Base-by-base conservation (phyloP, 2,888 invertebrate genomes). In the Hypsopygia costalis region DNA sequence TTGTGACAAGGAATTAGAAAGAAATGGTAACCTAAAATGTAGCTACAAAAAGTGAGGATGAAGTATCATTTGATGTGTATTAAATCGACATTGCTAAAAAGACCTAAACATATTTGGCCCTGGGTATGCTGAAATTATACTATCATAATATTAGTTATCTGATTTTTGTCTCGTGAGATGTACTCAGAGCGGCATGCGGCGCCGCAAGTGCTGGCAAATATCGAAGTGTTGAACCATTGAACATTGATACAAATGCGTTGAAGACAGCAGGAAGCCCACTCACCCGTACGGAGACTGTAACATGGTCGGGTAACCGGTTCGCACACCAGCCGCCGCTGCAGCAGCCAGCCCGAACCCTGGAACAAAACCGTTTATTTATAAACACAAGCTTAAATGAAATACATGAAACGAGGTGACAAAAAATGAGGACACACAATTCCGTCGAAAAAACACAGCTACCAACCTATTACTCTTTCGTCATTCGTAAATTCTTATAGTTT, bases 201-300 rank as follows among this genome's bases (percentile, higher is more conserved):
- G 73, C 76, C 81, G 78, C 76, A 69, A 70, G 87, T 87, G 87
- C 87, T 86, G 86, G 80, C 73, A 86, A 86, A 86, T 81, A 78
- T 81, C 68, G 79, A 81, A 81, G 85, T 86, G 85, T 81, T 74
- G 78, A 83, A 79, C 85, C 81, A 86, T 81, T 77, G 73, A 88
- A 87, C 85, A 86, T 83, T 76, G 68, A 86, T 76, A 81, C 68
- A 80, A 57, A 77, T 73, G 72, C 67, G 62, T 54, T 51, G 51
- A 57, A 52, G 50, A 47, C 53, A 49, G 47, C 52, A 47, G 43
- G 10, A 20, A 44, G 44, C 44, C 46, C 16, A 94, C 95, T 95
- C 89, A 96, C 96, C 95, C 95, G 73, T 95, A 96, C 75, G 94
- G 95, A 54, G 95, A 91, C 45, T 93, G 95, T 63, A 96, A 88